These are phyloP conservation scores for Phenganax stokvisi DNA, from an alignment of 92 coral and sea anemone species.

Conservation along the genomic window DNA sequence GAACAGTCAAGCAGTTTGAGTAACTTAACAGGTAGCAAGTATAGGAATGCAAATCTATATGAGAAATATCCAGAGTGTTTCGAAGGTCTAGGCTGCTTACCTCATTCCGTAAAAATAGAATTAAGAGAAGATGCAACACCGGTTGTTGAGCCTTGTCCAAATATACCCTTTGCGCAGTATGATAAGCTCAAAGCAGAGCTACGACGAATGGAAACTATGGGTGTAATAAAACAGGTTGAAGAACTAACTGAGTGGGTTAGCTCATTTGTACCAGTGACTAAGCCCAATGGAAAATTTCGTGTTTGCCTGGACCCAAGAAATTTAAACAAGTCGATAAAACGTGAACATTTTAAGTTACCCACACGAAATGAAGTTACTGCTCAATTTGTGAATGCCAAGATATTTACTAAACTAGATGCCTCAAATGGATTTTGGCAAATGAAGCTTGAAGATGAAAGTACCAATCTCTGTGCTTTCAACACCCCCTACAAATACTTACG, in stretches of 20 bases:
- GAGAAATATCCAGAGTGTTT: constrained; percentile 38
- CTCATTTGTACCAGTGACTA: constrained; percentile 19
- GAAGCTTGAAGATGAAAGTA: constrained; percentile 3
- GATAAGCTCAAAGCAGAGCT: constrained; percentile 36
- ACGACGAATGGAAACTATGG: constrained; percentile 5
- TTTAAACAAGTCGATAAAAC: constrained; percentile 18
- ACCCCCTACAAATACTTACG: constrained; percentile 34
- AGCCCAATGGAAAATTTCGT: constrained; percentile 23
- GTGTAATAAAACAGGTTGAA: constrained; percentile 12
- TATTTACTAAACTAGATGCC: constrained; percentile 42
- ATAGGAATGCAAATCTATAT: neutral
- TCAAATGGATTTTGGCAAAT: constrained; percentile 42
- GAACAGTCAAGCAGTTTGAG: neutral
- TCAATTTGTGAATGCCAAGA: constrained; percentile 41
- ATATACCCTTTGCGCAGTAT: constrained; percentile 21
- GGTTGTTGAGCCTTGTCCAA: constrained; percentile 37
- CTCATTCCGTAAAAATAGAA: constrained; percentile 11
- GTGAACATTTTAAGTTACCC: constrained; percentile 39
- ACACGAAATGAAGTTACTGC: constrained; percentile 40
- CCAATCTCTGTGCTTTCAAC: constrained; percentile 31
- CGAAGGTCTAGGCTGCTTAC: constrained; percentile 36
- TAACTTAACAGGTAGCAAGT: neutral
- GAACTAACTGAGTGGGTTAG: constrained; percentile 40
- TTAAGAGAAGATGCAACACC: constrained; percentile 34
- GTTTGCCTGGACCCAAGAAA: constrained; percentile 18